Evolutionary conservation across 2,888 invertebrate species (phyloP).

Genomic region (Amphipyra tragopoginis): DNA sequence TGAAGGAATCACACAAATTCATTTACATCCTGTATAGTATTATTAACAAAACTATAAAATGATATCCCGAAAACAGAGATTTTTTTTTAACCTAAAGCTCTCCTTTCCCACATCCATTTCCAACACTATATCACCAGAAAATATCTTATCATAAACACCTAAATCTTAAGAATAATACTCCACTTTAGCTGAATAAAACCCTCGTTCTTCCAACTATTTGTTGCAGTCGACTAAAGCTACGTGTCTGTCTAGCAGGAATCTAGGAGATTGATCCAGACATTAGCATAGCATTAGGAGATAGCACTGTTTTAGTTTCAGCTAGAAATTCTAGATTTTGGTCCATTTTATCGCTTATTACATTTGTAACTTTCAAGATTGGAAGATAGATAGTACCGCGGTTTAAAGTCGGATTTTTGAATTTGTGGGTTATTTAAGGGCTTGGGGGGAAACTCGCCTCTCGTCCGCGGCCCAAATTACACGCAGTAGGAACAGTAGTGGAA

Average conservation of each 20-base stretch:
- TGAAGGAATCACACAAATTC: too few species aligned
- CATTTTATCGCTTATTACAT: slow-evolving; percentile 26
- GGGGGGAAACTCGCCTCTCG: too few species aligned
- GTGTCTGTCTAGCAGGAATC: slow-evolving; percentile 54
- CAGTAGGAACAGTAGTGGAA: too few species aligned
- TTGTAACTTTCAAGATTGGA: slow-evolving; percentile 29
- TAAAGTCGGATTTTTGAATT: background rate
- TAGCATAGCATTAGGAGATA: slow-evolving; percentile 70
- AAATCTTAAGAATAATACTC: slow-evolving; percentile 52
- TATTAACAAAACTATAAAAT: too few species aligned
- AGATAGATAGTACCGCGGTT: background rate
- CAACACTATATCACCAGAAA: slow-evolving; percentile 11
- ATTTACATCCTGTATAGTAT: too few species aligned
- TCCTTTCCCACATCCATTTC: slow-evolving; percentile 11
- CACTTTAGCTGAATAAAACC: slow-evolving; percentile 58
- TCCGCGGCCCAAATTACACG: too few species aligned
- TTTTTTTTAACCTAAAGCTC: too few species aligned
- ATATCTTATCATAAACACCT: slow-evolving; percentile 45
- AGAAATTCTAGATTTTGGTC: slow-evolving; percentile 31
- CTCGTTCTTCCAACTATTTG: slow-evolving; percentile 65
- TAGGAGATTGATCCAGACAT: slow-evolving; percentile 77
- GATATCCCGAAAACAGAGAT: too few species aligned
- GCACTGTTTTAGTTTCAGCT: slow-evolving; percentile 47
- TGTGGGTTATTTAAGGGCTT: background rate
- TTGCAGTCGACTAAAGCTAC: slow-evolving; percentile 55